These are phyloP conservation scores for Sebastes aleutianus DNA, from an alignment of 2,797 vertebrate genomes.

Conservation along the genomic window DNA sequence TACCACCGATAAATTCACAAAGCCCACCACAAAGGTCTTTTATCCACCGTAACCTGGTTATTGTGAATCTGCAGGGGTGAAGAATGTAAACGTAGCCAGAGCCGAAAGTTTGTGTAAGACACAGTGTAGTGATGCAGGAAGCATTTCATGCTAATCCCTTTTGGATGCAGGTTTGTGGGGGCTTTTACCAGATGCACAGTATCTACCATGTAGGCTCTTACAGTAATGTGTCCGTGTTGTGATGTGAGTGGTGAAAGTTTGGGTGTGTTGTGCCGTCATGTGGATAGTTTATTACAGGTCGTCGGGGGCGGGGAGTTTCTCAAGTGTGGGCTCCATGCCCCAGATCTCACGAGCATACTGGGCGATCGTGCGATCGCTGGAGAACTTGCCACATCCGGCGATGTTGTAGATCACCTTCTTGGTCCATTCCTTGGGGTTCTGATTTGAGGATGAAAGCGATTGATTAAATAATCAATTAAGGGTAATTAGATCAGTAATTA, in stretches of 20 bases:
- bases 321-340: slow-evolving; percentile 87
- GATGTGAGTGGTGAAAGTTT: background rate
- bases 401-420: slow-evolving; percentile 93
- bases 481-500: background rate
- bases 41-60: slow-evolving; percentile 19
- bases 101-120: slow-evolving; percentile 8
- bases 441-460: slow-evolving; percentile 1
- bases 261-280: background rate
- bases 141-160: background rate
- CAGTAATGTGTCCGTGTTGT: background rate
- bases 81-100: slow-evolving; percentile 23
- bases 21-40: slow-evolving; percentile 44
- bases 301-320: slow-evolving; percentile 87
- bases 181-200: slow-evolving; percentile 14
- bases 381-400: slow-evolving; percentile 92
- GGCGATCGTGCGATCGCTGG: slow-evolving; percentile 91
- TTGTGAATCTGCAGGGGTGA: background rate
- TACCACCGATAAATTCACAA: slow-evolving; percentile 46
- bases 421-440: slow-evolving; percentile 94
- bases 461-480: background rate
- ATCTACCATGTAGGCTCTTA: slow-evolving; percentile 5
- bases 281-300: slow-evolving; percentile 53
- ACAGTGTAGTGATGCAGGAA: background rate
- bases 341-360: slow-evolving; percentile 94
- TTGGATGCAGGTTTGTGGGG: slow-evolving; percentile 18